These are phyloP conservation scores for Perdita meconis DNA, from an alignment of 2,888 invertebrate species.

Conservation along the genomic window DNA sequence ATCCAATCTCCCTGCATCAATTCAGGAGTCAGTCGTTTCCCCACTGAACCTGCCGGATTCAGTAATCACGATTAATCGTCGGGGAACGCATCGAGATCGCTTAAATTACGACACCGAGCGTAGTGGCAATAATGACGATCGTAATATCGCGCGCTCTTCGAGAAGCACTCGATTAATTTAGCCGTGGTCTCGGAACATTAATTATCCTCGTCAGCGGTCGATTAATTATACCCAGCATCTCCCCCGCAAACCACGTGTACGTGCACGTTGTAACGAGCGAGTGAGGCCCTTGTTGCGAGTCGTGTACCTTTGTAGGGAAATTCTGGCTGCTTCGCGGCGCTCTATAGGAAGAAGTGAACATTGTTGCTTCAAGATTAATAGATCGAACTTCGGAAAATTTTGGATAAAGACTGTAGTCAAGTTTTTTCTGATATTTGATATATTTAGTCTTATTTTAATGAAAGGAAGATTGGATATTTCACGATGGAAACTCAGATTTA, in stretches of 20 bases:
- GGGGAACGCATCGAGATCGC: conserved; percentile 27
- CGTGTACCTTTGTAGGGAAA: conserved; percentile 19
- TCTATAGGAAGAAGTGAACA: background rate
- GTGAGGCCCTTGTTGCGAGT: conserved; percentile 28
- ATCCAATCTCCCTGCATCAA: background rate
- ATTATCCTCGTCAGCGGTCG: conserved; percentile 65
- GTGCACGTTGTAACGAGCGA: conserved; percentile 39
- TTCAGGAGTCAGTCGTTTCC: conserved; percentile 1
- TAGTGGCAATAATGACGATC: conserved; percentile 40
- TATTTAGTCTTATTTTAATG: background rate
- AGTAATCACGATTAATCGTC: conserved; percentile 43
- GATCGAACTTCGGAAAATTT: background rate
- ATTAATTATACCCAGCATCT: conserved; percentile 64
- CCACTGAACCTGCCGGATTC: conserved; percentile 11
- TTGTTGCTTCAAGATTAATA: background rate
- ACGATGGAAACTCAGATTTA: too few relatives aligned
- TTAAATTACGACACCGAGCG: conserved; percentile 39
- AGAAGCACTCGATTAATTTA: conserved; percentile 67
- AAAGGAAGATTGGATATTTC: background rate
- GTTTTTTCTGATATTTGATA: background rate
- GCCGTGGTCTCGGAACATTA: conserved; percentile 63
- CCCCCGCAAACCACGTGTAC: conserved; percentile 20
- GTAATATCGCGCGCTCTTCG: conserved; percentile 48
- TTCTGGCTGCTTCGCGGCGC: background rate
- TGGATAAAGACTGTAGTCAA: background rate